Conservation (phyloP, 2,888 invertebrate species). For the Epistrophella euchroma region DNA sequence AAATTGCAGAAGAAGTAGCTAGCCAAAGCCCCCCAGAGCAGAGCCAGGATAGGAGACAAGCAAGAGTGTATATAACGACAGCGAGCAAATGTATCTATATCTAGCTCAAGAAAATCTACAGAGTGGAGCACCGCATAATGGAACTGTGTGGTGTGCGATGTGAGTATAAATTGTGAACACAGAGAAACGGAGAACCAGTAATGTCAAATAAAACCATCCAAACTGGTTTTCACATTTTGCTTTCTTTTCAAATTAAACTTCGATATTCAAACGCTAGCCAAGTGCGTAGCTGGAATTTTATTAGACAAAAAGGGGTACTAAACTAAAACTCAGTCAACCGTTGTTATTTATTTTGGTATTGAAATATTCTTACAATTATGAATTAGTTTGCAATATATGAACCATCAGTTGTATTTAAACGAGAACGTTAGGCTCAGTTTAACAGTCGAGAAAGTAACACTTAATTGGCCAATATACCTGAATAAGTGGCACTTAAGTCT, state of each 20-base stretch:
- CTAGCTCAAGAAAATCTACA: slow-evolving; percentile 61
- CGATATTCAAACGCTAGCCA: slow-evolving; percentile 21
- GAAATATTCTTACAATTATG: no score
- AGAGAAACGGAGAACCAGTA: slow-evolving; percentile 45
- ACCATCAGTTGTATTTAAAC: no score
- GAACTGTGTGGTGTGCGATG: neutral
- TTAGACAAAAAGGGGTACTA: neutral
- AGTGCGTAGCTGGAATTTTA: neutral
- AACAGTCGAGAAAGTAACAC: no score
- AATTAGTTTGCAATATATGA: no score
- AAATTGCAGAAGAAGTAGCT: slow-evolving; percentile 46
- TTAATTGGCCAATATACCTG: no score
- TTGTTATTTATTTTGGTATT: no score
- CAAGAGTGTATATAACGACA: neutral
- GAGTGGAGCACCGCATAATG: slow-evolving; percentile 39
- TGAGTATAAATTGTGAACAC: neutral
- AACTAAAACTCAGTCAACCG: neutral
- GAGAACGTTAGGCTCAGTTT: no score
- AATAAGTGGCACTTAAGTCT: no score
- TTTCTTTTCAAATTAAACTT: slow-evolving; percentile 70
- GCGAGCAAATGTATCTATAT: slow-evolving; percentile 55
- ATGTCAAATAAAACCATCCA: slow-evolving; percentile 57
- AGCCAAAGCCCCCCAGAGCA: slow-evolving; percentile 3
- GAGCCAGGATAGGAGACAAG: slow-evolving; percentile 13
- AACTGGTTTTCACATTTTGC: slow-evolving; percentile 73